Evolutionary conservation across 2,888 invertebrate genomes (phyloP).

Genomic region (Caenorhabditis plicata): DNA sequence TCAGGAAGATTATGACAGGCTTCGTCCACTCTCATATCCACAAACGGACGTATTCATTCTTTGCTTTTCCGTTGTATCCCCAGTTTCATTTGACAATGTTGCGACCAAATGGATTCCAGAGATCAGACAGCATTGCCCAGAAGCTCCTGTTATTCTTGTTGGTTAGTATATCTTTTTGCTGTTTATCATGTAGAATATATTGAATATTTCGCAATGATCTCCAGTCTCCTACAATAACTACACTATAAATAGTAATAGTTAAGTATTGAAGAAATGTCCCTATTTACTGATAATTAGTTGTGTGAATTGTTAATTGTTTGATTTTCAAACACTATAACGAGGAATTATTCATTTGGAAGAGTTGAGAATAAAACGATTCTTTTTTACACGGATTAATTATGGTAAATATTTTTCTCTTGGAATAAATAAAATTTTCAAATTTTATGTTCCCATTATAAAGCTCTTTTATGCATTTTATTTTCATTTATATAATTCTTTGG

Average conservation of each 20-base stretch:
- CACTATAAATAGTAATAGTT: too few relatives aligned
- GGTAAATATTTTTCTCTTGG: too few relatives aligned
- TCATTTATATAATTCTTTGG: too few relatives aligned
- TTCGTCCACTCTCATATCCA: slow-evolving; percentile 93
- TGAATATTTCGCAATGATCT: neutral
- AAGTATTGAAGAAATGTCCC: neutral
- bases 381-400: too few relatives aligned
- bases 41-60: slow-evolving; percentile 98
- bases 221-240: neutral
- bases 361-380: neutral
- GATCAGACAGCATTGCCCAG: slow-evolving; percentile 98
- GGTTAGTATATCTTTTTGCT: slow-evolving; percentile 72
- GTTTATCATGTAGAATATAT: too few relatives aligned
- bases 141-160: slow-evolving; percentile 96
- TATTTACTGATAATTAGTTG: too few relatives aligned
- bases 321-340: too few relatives aligned
- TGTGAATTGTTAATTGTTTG: too few relatives aligned
- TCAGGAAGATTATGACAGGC: slow-evolving; percentile 77
- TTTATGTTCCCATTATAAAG: too few relatives aligned
- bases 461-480: too few relatives aligned
- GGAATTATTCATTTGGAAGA: too few relatives aligned
- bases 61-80: slow-evolving; percentile 98
- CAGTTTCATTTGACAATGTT: slow-evolving; percentile 98
- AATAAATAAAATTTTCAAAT: too few relatives aligned
- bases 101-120: slow-evolving; percentile 99